Conservation (phyloP, 2,797 vertebrate genomes). For the Propithecus deckenii region DNA sequence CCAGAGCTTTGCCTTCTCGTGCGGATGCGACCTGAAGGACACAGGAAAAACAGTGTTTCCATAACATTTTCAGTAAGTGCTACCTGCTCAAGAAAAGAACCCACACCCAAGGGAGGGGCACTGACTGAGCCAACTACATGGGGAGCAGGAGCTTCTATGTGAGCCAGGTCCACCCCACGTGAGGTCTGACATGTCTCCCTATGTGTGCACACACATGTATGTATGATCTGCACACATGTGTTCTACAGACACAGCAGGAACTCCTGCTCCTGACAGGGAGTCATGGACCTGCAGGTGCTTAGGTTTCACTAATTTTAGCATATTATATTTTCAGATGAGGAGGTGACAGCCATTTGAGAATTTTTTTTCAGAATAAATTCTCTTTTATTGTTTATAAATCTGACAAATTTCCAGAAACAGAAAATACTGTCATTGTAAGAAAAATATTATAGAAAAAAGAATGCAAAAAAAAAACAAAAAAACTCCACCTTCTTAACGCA, state of each 20-base stretch:
- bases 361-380: neutral
- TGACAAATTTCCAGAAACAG: neutral
- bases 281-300: neutral
- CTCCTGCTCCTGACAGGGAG: neutral
- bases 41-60: constrained; percentile 50
- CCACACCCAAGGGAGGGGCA: neutral
- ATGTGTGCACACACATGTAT: too few species aligned
- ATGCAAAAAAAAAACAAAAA: neutral
- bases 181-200: neutral
- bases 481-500: neutral
- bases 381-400: neutral
- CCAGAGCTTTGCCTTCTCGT: constrained; percentile 96
- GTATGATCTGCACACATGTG: rapidly evolving
- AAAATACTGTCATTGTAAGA: neutral
- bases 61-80: neutral
- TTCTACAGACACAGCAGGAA: neutral
- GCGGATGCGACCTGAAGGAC: constrained; percentile 92
- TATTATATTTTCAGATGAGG: neutral
- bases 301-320: neutral
- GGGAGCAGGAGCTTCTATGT: neutral
- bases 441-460: neutral
- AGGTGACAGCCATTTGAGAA: neutral
- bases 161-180: neutral
- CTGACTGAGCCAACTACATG: neutral
- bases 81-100: neutral